These are phyloP conservation scores for Phasianus colchicus DNA, from an alignment of 2,113 vertebrate species.

Conservation along the genomic window DNA sequence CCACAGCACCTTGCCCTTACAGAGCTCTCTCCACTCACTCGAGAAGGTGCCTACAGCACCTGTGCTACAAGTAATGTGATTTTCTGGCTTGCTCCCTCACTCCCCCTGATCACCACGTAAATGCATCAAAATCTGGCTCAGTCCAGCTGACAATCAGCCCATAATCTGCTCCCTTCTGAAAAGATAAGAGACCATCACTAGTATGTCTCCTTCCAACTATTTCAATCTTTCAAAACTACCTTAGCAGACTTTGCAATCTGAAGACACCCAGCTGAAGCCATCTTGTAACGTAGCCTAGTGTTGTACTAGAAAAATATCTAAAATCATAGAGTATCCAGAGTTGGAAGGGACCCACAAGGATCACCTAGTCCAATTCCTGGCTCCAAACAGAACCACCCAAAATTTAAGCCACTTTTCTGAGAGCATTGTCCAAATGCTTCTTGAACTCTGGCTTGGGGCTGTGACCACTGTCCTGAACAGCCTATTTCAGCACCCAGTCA, in stretches of 20 bases:
- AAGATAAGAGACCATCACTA: neutral
- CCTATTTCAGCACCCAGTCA: neutral
- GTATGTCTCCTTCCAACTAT: neutral
- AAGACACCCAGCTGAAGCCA: neutral
- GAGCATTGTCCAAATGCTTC: neutral
- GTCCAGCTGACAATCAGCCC: neutral
- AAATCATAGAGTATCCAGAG: neutral
- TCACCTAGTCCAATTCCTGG: neutral
- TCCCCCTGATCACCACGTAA: neutral
- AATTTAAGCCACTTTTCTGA: neutral
- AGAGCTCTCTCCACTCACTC: neutral
- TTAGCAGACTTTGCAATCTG: neutral
- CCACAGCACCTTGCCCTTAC: neutral
- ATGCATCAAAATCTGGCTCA: rapidly evolving
- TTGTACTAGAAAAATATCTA: neutral
- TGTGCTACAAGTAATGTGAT: neutral
- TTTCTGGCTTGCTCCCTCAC: rapidly evolving
- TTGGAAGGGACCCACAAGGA: neutral
- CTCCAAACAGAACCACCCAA: neutral
- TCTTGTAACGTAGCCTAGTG: neutral
- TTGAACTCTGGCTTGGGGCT: neutral
- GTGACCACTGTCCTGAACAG: neutral
- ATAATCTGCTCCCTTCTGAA: neutral
- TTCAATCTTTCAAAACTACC: neutral
- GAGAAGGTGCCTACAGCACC: neutral